Evolutionary conservation across 2,797 vertebrate species (phyloP).

Genomic region (Lacerta viridis): DNA sequence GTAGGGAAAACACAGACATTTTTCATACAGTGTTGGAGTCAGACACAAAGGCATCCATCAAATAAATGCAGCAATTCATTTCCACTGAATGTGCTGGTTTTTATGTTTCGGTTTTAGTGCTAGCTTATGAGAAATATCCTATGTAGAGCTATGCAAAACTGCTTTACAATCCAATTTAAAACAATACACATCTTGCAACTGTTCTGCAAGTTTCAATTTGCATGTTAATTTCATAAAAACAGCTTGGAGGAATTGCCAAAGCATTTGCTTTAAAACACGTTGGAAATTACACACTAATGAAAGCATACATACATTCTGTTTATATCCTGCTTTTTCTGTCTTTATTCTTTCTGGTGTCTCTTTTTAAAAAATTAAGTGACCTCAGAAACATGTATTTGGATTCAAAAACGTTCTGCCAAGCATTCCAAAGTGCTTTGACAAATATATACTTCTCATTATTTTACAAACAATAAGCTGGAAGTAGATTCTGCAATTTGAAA

Average conservation of each 20-base stretch:
- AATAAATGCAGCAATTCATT: slow-evolving; percentile 30
- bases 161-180: slow-evolving; percentile 47
- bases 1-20: slow-evolving; percentile 10
- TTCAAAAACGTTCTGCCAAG: background rate
- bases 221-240: slow-evolving; percentile 31
- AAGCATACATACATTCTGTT: background rate
- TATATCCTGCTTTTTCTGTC: background rate
- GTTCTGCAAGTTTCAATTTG: background rate
- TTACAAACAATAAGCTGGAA: background rate
- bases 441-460: slow-evolving; percentile 12
- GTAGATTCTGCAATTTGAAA: background rate
- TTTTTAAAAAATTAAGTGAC: background rate
- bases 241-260: slow-evolving; percentile 23
- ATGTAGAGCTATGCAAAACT: background rate
- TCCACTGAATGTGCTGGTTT: background rate
- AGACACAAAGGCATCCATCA: slow-evolving; percentile 15
- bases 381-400: slow-evolving; percentile 8
- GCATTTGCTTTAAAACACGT: slow-evolving; percentile 9
- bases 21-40: background rate
- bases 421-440: background rate
- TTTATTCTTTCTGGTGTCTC: slow-evolving; percentile 22
- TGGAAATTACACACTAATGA: slow-evolving; percentile 27
- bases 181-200: slow-evolving; percentile 29
- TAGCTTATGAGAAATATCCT: background rate
- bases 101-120: slow-evolving; percentile 16